These are phyloP conservation scores for Orchesellides sinensis DNA, from an alignment of 2,888 invertebrate genomes.

Conservation along the genomic window DNA sequence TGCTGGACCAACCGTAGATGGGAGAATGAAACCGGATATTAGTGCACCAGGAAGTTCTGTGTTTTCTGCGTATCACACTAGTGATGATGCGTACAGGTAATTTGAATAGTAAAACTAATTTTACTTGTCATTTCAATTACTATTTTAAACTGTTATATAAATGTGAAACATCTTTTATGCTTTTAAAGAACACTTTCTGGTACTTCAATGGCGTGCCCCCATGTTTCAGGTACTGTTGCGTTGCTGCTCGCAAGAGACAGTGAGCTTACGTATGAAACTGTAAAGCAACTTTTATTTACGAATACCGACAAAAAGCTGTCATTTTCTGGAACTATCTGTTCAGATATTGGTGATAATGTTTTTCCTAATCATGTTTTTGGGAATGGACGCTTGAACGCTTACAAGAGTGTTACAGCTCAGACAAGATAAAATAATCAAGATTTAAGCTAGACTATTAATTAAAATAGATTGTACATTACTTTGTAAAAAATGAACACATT, in stretches of 20 bases:
- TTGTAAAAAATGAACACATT: too few species aligned
- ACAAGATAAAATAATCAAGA: too few species aligned
- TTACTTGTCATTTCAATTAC: too few species aligned
- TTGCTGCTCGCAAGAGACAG: constrained; percentile 19
- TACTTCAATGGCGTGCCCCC: constrained; percentile 64
- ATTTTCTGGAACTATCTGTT: constrained; percentile 9
- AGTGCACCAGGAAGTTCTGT: constrained; percentile 60
- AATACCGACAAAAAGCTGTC: constrained; percentile 26
- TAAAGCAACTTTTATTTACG: constrained; percentile 1
- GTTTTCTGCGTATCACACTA: constrained; percentile 42
- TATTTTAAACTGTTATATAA: too few species aligned
- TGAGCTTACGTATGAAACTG: not conserved
- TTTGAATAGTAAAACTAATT: too few species aligned
- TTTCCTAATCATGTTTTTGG: constrained; percentile 57
- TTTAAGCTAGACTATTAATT: too few species aligned
- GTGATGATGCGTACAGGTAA: constrained; percentile 60
- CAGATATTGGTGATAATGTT: not conserved
- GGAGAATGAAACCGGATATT: constrained; percentile 65
- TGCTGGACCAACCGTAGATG: constrained; percentile 40
- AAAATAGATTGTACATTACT: too few species aligned
- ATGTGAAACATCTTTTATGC: too few species aligned
- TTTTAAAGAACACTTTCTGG: too few species aligned
- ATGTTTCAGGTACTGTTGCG: constrained; percentile 49
- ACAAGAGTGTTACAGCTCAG: constrained; percentile 13
- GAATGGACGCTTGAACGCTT: constrained; percentile 20